Evolutionary conservation across 2,888 invertebrate genomes (phyloP), one percentile per base, ranked within the genome.

Genomic region (Chrysopilus asiliformis): DNA sequence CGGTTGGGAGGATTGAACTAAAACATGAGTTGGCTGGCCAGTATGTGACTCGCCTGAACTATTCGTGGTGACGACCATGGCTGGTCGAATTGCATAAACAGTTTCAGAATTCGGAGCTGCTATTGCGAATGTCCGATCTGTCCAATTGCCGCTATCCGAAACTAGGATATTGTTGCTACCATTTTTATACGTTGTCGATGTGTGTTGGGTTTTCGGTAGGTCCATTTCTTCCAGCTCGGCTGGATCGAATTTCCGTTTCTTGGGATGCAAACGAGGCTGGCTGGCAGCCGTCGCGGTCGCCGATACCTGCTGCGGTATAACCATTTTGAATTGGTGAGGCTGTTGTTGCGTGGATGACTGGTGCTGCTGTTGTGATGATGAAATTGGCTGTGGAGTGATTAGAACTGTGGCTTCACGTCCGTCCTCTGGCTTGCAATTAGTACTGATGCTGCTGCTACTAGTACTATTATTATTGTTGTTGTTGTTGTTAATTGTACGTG

Each of bases 211-310:
- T 36, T 32, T 36, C 13, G 36, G 32, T 6, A 26, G 12, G 41
- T 34, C 27, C 37, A 51, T 50, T 44, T 53, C 53, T 43, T 63
- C 62, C 49, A 63, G 53, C 48, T 62, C 62, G 37, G 61, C 56
- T 49, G 58, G 60, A 52, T 60, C 60, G 43, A 63, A 63, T 51
- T 63, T 63, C 28, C 91, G 73, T 66, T 93, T 93, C 65, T 91
- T 93, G 35, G 91, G 91, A 52, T 89, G 74, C 58, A 82, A 84
- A 45, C 77, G 67, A 42, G 42, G 45, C 13, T 40, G 44, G n/a
- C 24, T 33, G 16, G 36, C 36, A 36, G 28, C 45, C 43, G 49
- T 42, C 38, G 49, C 42, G 43, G 36, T 37, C 38, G 76, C 75
- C 34, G 72, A 71, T 38, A 67, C 66, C 49, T 69, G 71, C 19